A percentile compares a stretch with the other conserved stretches of the same genome.
Evolutionary conservation across 2,888 invertebrate species (phyloP).

Genomic region (Ashinkailepas kermadecensis): DNA sequence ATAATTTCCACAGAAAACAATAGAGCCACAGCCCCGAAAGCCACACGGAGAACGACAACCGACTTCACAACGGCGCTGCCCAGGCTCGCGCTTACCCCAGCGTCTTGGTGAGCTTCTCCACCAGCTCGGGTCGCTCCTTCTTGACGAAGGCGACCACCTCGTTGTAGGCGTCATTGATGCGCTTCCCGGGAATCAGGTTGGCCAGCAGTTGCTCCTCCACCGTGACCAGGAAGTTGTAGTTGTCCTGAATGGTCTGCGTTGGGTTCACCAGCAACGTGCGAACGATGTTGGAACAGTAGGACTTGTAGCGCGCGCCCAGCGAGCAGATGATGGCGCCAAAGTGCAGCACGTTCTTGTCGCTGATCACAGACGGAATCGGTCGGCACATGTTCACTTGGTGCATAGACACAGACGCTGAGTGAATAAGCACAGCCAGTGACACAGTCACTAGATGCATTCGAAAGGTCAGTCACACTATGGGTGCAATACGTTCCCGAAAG

Average conservation of each 20-base stretch:
- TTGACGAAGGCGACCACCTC: conserved; percentile 71
- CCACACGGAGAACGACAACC: no score
- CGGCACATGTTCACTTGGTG: neutral
- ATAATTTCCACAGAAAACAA: no score
- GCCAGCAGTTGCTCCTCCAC: conserved; percentile 86
- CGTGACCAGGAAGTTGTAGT: conserved; percentile 83
- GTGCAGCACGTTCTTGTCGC: conserved; percentile 88
- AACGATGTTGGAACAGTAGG: conserved; percentile 96
- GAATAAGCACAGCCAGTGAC: no score
- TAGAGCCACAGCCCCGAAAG: no score
- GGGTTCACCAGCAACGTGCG: conserved; percentile 95
- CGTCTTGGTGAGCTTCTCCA: conserved; percentile 85
- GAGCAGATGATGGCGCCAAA: conserved; percentile 95
- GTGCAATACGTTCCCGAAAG: no score
- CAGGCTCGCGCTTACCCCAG: conserved; percentile 57
- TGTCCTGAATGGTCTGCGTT: conserved; percentile 58
- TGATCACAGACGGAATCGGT: conserved; percentile 43
- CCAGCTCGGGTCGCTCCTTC: conserved; percentile 72
- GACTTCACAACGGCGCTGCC: no score
- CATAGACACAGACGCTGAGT: no score
- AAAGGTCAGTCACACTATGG: no score
- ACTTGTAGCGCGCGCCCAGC: conserved; percentile 89
- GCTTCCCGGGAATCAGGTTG: conserved; percentile 68
- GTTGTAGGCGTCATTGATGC: conserved; percentile 80
- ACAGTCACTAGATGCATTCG: no score